Evolutionary conservation across 1,140 invertebrate genomes (phyloP), one percentile per base, ranked within the genome.

Genomic region (Trissolcus basalis): DNA sequence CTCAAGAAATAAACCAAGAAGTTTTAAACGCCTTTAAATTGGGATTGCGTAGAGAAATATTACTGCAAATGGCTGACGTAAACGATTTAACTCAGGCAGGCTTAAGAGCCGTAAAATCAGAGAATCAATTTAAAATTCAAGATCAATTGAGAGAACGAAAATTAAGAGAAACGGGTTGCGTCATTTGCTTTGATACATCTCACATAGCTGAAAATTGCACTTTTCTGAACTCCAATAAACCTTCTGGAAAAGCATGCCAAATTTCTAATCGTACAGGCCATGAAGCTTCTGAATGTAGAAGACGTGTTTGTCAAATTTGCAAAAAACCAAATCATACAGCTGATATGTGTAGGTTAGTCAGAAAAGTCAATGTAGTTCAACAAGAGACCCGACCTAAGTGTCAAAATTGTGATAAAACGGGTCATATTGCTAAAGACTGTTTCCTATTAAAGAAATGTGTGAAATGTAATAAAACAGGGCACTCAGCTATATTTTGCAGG

Each of bases 251-350:
- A 14, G 3, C 12, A 4, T 44, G 43, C 12, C 43, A 44, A 44
- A 44, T 44, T 44, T 44, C 7, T 12, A 8, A 44, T 2, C 11
- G 13, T n/a, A 1, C 11, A 44, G 43, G 43, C 4, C 43, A 44
- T 44, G 43, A 44, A 13, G 43, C 43, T 2, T 6, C 12, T 2
- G 12, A 13, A 13, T 44, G 43, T 13, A 8, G 36, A 49, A 15
- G 12, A 32, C 1, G 13, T 0, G 39, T 13, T 5, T 69, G 65
- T 13, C 55, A 59, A 10, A 5, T 59, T 4, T 69, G 55, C 8
- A 69, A 69, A 41, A 53, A 47, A 27, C 33, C 65, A 0, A 45
- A 45, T 8, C 55, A 69, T 16, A 51, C 49, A 0, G 54, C 65
- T 0, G 49, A 53, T 32, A 15, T 33, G 9, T 69, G 65, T 16